A percentile compares a stretch with the other conserved stretches of the same genome.
phyloP scores from a whole-genome alignment of 35 echinoderm and acorn worm genomes.

The Heliocidaris tuberculata region DNA sequence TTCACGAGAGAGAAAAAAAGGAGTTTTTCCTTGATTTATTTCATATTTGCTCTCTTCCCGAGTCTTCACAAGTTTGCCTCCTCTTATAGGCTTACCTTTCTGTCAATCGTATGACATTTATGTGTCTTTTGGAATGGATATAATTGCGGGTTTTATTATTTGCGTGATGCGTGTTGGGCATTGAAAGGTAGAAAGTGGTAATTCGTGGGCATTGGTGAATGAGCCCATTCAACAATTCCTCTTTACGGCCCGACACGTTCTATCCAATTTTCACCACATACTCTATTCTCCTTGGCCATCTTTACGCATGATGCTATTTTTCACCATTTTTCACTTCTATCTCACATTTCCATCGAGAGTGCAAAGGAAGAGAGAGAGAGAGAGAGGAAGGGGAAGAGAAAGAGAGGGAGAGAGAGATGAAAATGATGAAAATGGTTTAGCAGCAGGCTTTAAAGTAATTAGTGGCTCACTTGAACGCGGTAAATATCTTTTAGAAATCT shows the following conservation, averaged over 20 bases:
- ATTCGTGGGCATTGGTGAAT: background rate
- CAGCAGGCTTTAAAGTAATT: background rate
- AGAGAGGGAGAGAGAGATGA: background rate
- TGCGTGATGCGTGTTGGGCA: background rate
- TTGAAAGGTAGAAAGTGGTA: background rate
- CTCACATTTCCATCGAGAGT: background rate
- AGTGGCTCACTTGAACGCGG: background rate
- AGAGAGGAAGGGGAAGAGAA: background rate
- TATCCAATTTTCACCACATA: constrained; percentile 15
- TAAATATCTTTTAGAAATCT: background rate
- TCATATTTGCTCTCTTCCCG: background rate
- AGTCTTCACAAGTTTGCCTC: background rate
- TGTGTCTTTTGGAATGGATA: constrained; percentile 22
- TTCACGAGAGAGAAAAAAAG: background rate
- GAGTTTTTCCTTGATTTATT: background rate
- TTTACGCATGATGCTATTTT: background rate
- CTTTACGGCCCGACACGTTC: background rate
- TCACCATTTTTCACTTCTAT: background rate
- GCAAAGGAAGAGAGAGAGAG: background rate
- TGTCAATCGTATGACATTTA: background rate
- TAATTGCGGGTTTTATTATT: background rate
- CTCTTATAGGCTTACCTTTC: too few species aligned
- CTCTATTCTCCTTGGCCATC: background rate
- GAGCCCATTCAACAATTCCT: background rate
- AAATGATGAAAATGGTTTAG: background rate